Evolutionary conservation across 2,113 vertebrate genomes (phyloP), one percentile per base, ranked within the genome.

Genomic region (Cinclus cinclus): DNA sequence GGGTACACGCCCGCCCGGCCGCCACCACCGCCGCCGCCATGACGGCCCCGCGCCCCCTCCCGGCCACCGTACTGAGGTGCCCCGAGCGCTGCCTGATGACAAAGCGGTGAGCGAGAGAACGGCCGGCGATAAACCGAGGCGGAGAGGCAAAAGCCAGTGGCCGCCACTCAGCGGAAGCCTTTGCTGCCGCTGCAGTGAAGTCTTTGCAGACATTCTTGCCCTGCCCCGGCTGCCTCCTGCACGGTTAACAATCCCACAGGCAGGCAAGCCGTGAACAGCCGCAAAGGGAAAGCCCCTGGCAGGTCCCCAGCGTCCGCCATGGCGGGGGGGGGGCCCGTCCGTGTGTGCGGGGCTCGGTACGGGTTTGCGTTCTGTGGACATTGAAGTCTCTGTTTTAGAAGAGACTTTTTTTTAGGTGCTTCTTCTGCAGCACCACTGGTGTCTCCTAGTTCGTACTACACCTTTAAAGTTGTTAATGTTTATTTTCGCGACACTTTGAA

Each of bases 231-330:
- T 13, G 24, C 42, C 33, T 10, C 1, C 15, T 4, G 35, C 25
- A 0, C 6, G 0, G 6, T 0, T 4, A 9, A 0, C 21, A 5
- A 6, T 22, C 25, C 30, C 6, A 3, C 49, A 2, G 49, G 13
- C 74, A 87, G 94, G 94, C 93, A 37, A 0, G 7, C 9, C 1
- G 1, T 0, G 9, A 1, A 3, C 83, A 58, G 67, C 41, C 39
- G 10, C 22, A 0, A 0, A 0, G 25, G 7, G 10, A 46, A 37
- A 52, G 52, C 23, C 52, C 15, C 3, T 28, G 25, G 31, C 27
- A 68, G 62, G 71, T 2, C 83, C 83, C 52, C 25, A 9, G 30
- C 5, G 30, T 1, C 41, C 19, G 30, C 5, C 21, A 4, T 15
- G 21, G 53, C 28, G n/a, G n/a, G n/a, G n/a, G n/a, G n/a, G 22